Conservation (phyloP, 2,797 vertebrate species). For the Rhabdophis nuchalis region DNA sequence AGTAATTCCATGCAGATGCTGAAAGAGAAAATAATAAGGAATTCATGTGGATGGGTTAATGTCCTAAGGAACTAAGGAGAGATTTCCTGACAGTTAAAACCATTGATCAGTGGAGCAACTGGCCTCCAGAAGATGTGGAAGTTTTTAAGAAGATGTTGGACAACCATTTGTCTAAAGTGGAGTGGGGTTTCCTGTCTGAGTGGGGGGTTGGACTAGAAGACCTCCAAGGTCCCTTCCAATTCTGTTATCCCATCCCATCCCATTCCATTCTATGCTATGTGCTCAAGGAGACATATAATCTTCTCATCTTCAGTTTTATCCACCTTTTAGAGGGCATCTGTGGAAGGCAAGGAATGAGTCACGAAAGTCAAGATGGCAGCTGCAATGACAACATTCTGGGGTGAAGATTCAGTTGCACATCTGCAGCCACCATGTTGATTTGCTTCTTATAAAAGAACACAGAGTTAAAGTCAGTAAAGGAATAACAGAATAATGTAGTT, state of each 20-base stretch:
- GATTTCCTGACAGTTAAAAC: too few relatives aligned
- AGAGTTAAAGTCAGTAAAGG: neutral
- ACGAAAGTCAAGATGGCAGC: neutral
- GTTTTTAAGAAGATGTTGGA: too few relatives aligned
- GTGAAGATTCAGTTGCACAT: neutral
- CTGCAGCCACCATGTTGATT: neutral
- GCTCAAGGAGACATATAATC: neutral
- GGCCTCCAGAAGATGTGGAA: too few relatives aligned
- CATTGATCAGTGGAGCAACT: too few relatives aligned
- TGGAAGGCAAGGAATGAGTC: neutral
- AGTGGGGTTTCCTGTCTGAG: too few relatives aligned
- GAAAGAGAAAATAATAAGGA: constrained; percentile 25
- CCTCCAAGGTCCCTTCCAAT: too few relatives aligned
- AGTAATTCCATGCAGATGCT: constrained; percentile 84
- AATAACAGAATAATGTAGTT: neutral
- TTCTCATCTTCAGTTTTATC: neutral
- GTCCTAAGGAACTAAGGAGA: too few relatives aligned
- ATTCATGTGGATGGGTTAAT: neutral
- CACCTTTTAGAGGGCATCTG: neutral
- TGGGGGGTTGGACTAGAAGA: too few relatives aligned
- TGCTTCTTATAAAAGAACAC: neutral
- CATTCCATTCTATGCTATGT: neutral
- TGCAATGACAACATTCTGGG: neutral
- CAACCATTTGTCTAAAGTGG: too few relatives aligned
- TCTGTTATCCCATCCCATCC: too few relatives aligned